These are phyloP conservation scores for Drosophila navojoa DNA, from an alignment of 1,140 invertebrate species.

Conservation along the genomic window DNA sequence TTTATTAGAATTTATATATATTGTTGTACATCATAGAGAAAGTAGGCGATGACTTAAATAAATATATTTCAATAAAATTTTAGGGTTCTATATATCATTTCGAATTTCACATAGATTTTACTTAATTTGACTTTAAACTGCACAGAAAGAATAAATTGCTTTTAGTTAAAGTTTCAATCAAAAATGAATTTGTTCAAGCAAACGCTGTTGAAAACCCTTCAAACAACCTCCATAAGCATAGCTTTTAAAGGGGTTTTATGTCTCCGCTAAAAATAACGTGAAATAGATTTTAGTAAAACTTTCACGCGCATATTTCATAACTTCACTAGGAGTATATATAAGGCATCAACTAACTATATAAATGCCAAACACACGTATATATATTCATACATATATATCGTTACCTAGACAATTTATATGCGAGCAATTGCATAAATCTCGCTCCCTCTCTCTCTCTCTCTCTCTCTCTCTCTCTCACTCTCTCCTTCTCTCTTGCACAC, in stretches of 20 bases:
- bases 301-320: constrained; percentile 35
- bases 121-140: too few relatives aligned
- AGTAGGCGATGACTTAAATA: too few relatives aligned
- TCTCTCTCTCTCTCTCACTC: not conserved
- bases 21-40: too few relatives aligned
- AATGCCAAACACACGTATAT: constrained; percentile 4
- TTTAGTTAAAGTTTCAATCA: not conserved
- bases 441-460: not conserved
- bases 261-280: not conserved
- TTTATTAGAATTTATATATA: too few relatives aligned
- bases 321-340: constrained; percentile 24
- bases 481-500: not conserved
- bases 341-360: constrained; percentile 51
- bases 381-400: constrained; percentile 35
- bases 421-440: constrained; percentile 48
- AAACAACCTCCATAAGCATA: too few relatives aligned
- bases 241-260: too few relatives aligned
- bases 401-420: constrained; percentile 68
- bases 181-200: too few relatives aligned
- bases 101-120: too few relatives aligned
- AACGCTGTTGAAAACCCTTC: too few relatives aligned
- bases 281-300: constrained; percentile 13
- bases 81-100: too few relatives aligned
- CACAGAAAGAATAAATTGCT: too few relatives aligned
- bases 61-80: too few relatives aligned